A percentile compares a stretch with the other conserved stretches of the same genome.
phyloP scores from a whole-genome alignment of 2,113 vertebrate species.

The Clarias batrachus region DNA sequence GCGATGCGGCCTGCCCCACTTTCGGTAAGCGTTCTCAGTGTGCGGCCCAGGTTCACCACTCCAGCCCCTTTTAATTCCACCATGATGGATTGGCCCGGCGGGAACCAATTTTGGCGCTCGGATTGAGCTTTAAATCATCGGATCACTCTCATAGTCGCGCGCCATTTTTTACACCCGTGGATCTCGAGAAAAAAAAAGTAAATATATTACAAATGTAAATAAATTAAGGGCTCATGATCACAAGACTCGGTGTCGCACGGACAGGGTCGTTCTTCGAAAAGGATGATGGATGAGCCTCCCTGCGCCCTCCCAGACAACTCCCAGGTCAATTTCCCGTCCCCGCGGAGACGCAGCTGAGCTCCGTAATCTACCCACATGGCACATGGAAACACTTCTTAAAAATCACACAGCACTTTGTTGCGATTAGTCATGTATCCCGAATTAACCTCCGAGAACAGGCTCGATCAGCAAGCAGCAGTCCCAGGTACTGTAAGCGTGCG shows the following conservation, averaged over 20 bases:
- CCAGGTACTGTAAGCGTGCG: neutral
- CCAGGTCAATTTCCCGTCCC: slow-evolving; percentile 14
- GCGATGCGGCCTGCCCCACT: slow-evolving; percentile 46
- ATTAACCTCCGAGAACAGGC: neutral
- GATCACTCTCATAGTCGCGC: slow-evolving; percentile 63
- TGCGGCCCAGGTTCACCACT: slow-evolving; percentile 45
- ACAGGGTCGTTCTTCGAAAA: slow-evolving; percentile 47
- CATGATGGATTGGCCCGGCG: slow-evolving; percentile 73
- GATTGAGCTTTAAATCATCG: slow-evolving; percentile 77
- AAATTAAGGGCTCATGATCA: slow-evolving; percentile 60
- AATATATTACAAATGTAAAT: slow-evolving; percentile 70
- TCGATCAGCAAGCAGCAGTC: neutral
- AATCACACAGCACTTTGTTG: neutral
- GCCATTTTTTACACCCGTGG: slow-evolving; percentile 64
- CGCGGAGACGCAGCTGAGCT: neutral
- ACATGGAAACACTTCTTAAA: slow-evolving; percentile 1
- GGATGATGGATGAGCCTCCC: slow-evolving; percentile 59
- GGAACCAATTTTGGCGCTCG: slow-evolving; percentile 74
- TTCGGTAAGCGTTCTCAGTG: slow-evolving; percentile 21
- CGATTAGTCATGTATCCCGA: slow-evolving; percentile 1
- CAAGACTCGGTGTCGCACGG: slow-evolving; percentile 65
- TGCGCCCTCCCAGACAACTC: slow-evolving; percentile 36
- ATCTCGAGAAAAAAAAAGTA: slow-evolving; percentile 50
- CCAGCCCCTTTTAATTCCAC: slow-evolving; percentile 75
- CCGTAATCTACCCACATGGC: neutral